A percentile compares a stretch with the other conserved stretches of the same genome.
These are phyloP conservation scores for Leptestheria dahalacensis DNA, from an alignment of 1,140 invertebrate species.

Conservation along the genomic window DNA sequence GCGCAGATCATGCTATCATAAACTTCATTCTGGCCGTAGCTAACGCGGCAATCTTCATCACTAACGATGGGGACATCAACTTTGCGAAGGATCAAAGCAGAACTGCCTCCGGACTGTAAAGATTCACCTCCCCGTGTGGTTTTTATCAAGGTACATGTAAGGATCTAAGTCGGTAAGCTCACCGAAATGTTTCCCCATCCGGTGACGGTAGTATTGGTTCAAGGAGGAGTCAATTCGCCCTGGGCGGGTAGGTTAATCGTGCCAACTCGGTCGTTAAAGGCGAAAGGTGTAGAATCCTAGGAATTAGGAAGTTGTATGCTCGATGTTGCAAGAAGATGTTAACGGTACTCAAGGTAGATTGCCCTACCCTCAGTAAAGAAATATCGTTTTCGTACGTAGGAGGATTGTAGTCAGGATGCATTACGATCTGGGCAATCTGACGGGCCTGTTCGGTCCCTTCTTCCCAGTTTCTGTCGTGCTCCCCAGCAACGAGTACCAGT, in stretches of 20 bases:
- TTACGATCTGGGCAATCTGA: slow-evolving; percentile 24
- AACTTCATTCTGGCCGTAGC: slow-evolving; percentile 22
- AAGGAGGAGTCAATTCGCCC: slow-evolving; percentile 10
- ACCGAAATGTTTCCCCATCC: slow-evolving; percentile 28
- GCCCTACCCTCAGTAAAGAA: slow-evolving; percentile 17
- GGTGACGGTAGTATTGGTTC: slow-evolving; percentile 23
- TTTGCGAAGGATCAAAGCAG: slow-evolving; percentile 31
- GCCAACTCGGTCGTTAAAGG: neutral
- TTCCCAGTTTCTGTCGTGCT: slow-evolving; percentile 21
- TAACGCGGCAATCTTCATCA: slow-evolving; percentile 24
- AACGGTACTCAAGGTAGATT: neutral
- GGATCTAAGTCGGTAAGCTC: slow-evolving; percentile 13
- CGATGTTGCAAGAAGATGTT: too few relatives aligned
- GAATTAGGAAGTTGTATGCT: too few relatives aligned
- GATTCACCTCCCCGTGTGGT: neutral
- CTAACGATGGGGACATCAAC: slow-evolving; percentile 31
- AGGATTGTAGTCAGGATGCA: slow-evolving; percentile 22
- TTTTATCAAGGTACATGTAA: neutral
- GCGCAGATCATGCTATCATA: slow-evolving; percentile 20
- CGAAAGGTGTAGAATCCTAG: slow-evolving; percentile 9
- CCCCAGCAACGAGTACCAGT: slow-evolving; percentile 24
- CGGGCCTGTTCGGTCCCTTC: slow-evolving; percentile 20
- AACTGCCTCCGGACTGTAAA: slow-evolving; percentile 24
- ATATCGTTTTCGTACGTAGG: slow-evolving; percentile 23
- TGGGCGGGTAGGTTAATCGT: slow-evolving; percentile 3